Evolutionary conservation across 2,797 vertebrate genomes (phyloP).

Genomic region (Harpagifer antarcticus): DNA sequence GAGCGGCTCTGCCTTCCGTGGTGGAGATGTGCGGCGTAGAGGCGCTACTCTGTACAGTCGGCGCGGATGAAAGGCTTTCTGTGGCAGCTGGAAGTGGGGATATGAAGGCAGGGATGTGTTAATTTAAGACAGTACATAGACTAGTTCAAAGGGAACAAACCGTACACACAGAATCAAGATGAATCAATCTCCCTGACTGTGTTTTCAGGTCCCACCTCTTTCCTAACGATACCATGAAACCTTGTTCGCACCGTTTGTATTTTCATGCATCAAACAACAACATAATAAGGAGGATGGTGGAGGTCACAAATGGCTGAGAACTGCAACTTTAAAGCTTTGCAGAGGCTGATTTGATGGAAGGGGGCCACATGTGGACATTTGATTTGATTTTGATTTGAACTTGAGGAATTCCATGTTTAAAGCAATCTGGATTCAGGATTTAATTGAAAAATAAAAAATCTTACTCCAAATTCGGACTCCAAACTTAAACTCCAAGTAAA

Average conservation of each 20-base stretch:
- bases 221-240: neutral
- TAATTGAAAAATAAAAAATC: too few relatives aligned
- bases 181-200: conserved; percentile 1
- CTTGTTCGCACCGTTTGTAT: conserved; percentile 1
- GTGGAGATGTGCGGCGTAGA: conserved; percentile 19
- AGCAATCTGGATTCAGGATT: too few relatives aligned
- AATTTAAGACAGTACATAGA: conserved; percentile 37
- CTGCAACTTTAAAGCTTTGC: neutral
- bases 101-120: conserved; percentile 32
- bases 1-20: conserved; percentile 24
- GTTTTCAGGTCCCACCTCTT: neutral
- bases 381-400: too few relatives aligned
- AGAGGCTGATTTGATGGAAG: neutral
- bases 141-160: conserved; percentile 36
- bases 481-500: too few relatives aligned
- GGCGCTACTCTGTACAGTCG: conserved; percentile 36
- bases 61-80: conserved; percentile 49
- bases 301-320: neutral
- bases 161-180: conserved; percentile 2
- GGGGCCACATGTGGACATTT: too few relatives aligned
- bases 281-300: neutral
- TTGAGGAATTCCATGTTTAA: too few relatives aligned
- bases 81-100: conserved; percentile 50
- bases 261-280: conserved; percentile 2
- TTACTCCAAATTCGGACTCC: too few relatives aligned